Evolutionary conservation across 2,797 vertebrate species (phyloP).

Genomic region (Protonibea diacanthus): DNA sequence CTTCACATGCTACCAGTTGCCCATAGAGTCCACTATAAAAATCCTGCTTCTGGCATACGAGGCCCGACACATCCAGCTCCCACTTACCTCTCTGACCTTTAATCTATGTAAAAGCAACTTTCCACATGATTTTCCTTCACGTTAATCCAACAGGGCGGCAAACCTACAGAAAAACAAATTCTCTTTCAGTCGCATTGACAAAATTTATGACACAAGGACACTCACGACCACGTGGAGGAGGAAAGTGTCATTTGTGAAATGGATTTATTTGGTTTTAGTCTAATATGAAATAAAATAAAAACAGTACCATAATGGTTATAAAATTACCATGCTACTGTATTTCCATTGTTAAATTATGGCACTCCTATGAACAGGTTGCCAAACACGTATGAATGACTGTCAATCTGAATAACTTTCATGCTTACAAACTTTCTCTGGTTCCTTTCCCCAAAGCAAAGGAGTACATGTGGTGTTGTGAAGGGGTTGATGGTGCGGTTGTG

Average conservation of each 20-base stretch:
- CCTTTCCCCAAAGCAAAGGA: background rate
- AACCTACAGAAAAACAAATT: background rate
- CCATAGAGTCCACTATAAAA: no score
- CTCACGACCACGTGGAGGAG: no score
- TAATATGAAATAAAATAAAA: no score
- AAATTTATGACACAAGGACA: no score
- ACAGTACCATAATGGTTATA: no score
- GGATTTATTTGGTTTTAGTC: background rate
- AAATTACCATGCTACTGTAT: background rate
- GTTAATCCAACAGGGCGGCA: background rate
- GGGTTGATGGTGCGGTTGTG: slow-evolving; percentile 9
- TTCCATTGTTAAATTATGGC: background rate
- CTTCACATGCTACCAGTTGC: no score
- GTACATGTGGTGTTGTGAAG: slow-evolving; percentile 5
- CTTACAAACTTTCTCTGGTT: slow-evolving; percentile 1
- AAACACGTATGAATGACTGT: background rate
- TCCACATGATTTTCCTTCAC: background rate
- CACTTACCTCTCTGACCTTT: no score
- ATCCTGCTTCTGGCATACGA: no score
- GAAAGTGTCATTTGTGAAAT: no score
- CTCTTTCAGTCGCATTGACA: no score
- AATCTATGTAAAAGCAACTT: background rate
- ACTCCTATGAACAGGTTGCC: slow-evolving; percentile 7
- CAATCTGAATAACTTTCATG: background rate
- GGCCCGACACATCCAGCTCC: no score